Evolutionary conservation across 2,888 invertebrate genomes (phyloP).

Genomic region (Trachelus tabidus): DNA sequence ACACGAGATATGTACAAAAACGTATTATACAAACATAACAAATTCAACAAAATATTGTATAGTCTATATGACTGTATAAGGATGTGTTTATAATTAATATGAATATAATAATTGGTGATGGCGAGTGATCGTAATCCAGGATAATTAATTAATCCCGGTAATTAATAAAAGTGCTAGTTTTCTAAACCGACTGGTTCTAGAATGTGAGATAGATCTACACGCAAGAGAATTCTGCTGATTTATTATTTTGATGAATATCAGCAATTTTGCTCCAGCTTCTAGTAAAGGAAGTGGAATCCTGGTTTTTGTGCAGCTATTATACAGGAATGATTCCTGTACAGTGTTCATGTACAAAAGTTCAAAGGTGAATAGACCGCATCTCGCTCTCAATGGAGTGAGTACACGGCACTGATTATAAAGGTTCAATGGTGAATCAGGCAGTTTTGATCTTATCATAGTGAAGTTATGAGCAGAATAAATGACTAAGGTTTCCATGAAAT

Average conservation of each 20-base stretch:
- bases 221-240: background rate
- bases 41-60: slow-evolving; percentile 2
- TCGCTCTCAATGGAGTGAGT: background rate
- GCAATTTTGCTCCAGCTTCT: background rate
- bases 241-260: background rate
- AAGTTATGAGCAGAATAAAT: background rate
- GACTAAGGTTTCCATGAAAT: background rate
- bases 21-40: slow-evolving; percentile 16
- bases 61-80: background rate
- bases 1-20: slow-evolving; percentile 16
- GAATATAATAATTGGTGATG: background rate
- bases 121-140: background rate
- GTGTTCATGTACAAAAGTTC: background rate
- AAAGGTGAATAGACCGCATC: background rate
- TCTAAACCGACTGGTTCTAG: background rate
- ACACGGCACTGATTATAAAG: background rate
- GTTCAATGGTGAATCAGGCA: background rate
- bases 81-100: background rate
- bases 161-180: background rate
- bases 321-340: background rate
- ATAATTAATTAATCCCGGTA: background rate
- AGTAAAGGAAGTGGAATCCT: background rate
- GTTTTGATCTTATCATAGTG: background rate
- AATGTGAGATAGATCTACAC: background rate
- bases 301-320: background rate